Evolutionary conservation across 2,113 vertebrate species (phyloP), one percentile per base, ranked within the genome.

Genomic region (Indicator indicator): DNA sequence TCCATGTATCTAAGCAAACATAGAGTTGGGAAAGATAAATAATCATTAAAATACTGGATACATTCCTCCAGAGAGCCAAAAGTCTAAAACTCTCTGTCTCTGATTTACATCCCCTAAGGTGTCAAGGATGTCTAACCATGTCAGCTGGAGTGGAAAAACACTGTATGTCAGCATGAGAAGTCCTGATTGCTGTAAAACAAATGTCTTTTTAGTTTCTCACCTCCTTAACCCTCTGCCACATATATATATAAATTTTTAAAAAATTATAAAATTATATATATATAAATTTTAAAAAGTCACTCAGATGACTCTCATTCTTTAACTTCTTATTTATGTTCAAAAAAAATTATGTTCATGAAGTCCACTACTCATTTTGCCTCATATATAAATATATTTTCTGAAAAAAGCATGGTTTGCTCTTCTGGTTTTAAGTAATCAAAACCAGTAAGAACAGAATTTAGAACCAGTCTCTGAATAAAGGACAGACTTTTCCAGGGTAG

Each of bases 71-170:
- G 86, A 89, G 73, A 87, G 20, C 42, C 91, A 94, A 74, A 92
- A 86, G 63, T 74, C 83, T 88, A 55, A 83, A 86, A 79, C 73
- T 83, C 70, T 78, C 58, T 90, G 64, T 91, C 75, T 85, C 55
- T 96, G 90, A 90, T 87, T 96, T 86, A 95, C n/a, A 94, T 60
- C 79, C 79, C 62, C 54, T 16, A 76, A 55, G 79, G 54, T 94
- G 74, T 92, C 67, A 26, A 55, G 16, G 70, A 94, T 76, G 68
- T 86, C 83, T 94, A 93, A 84, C 55, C 50, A 77, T 65, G 54
- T 83, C 90, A 93, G 54, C 82, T 87, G 95, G 67, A 87, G 90
- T 96, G 93, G 93, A 97, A 97, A 97, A 96, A 86, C 42, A 91
- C 86, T 91, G 63, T 36, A 69, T 77, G 85, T 94, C 94, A 96